Base-by-base conservation (phyloP, 2,113 vertebrate genomes). In the Phoxinus phoxinus region DNA sequence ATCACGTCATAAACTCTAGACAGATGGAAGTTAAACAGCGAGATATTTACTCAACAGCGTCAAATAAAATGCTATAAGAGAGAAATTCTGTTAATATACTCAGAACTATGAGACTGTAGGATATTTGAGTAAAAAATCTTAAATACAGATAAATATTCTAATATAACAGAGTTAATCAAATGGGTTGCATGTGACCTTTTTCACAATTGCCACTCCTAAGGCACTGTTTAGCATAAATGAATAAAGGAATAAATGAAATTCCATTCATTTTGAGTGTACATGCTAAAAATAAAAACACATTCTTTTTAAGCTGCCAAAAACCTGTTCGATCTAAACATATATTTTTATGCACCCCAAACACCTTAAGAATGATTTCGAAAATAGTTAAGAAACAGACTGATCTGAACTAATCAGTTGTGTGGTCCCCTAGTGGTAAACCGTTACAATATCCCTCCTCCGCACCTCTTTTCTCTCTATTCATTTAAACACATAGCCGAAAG, bases 381-480 rank as follows among this genome's bases (percentile, higher is more conserved):
- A 76, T 10, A 72, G 61, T 37, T 75, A 59, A 53, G 37, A 71
- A 56, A 75, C 23, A 4, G n/a, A 56, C n/a, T 73, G 58, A 63
- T 73, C 61, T 51, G 48, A 65, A 88, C 89, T 84, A 41, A 9
- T 85, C 75, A 86, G 72, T 80, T 90, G 71, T 88, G 78, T 86
- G 78, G 59, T 90, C 86, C 88, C 84, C 89, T 90, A 88, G 89
- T 89, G 88, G 89, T 89, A 86, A 88, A 86, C 30, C 85, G 84
- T 75, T 84, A 81, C 65, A 76, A 85, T 30, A 46, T 74, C 30
- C 51, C 63, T 74, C 65, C 46, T 35, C 58, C 19, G 46, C 75
- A 63, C 44, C 79, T 65, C 61, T 48, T 81, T 81, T 51, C 80
- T 84, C 80, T 79, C 81, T 83, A 76, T 81, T 86, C 82, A 88